Evolutionary conservation across 1,140 invertebrate genomes (phyloP), one percentile per base, ranked within the genome.

Genomic region (Macrobrachium rosenbergii): DNA sequence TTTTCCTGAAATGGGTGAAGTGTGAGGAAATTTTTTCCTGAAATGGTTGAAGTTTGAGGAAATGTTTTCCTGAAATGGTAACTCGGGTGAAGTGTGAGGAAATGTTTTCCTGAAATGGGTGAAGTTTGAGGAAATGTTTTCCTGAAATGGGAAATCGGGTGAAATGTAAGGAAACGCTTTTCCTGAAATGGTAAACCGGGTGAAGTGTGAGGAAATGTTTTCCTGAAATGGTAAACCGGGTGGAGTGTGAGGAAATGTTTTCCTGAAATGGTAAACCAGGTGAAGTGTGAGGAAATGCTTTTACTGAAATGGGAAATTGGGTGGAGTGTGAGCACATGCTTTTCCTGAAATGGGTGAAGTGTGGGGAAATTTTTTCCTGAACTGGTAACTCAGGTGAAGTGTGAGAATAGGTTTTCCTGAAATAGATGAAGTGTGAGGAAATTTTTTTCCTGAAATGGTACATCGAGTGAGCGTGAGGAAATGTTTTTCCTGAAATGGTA

Each of bases 401-500:
- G 28, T 37, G 28, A 37, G 28, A 3, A 1, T 1, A 37, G 89
- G 94, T 92, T 95, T 95, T 92, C 94, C 94, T 95, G 90, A 10
- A 92, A 92, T 37, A 6, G 28, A 3, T 37, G 28, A 37, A 76
- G 73, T n/a, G 58, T 45, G 37, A 76, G 43, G 45, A 52, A 11
- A 52, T 14, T 0, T 19, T 52, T 69, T 11, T 69, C 11, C 64
- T 76, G 43, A n/a, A 11, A 76, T 76, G 73, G 45, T n/a, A 37
- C n/a, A 52, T 37, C 28, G 3, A 3, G 1, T 1, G 3, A 37
- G 28, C 3, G 28, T 37, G 28, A 37, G 28, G 28, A 37, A 37
- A 37, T 89, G 94, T 92, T 92, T 95, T 95, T 92, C 94, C 94
- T 95, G 90, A 10, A 92, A 92, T 43, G 78, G 12, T 14, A 17